Conservation (phyloP, 2,888 invertebrate genomes). For the Sarcophaga variegata region DNA sequence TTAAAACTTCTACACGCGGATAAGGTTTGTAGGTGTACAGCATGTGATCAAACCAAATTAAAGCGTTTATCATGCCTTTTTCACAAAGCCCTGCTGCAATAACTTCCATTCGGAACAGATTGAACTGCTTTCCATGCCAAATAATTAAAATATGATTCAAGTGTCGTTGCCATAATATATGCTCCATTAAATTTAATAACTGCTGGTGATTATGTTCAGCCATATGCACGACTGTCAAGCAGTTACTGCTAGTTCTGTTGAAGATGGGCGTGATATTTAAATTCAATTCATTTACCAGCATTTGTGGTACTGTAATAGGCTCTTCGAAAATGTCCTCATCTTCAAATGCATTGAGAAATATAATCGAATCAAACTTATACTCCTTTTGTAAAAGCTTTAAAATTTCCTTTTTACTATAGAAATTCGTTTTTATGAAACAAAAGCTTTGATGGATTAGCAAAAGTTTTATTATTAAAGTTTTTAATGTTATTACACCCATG, state of each 20-base stretch:
- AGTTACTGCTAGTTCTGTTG: not conserved
- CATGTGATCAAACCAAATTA: not conserved
- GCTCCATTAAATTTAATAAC: not conserved
- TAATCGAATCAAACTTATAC: slow-evolving; percentile 41
- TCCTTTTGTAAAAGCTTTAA: slow-evolving; percentile 22
- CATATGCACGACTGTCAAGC: slow-evolving; percentile 46
- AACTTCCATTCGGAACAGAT: not conserved
- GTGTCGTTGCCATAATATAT: not conserved
- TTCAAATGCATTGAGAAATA: slow-evolving; percentile 27
- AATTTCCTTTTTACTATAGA: not conserved
- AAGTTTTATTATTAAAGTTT: not conserved
- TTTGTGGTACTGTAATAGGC: not conserved
- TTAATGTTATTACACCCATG: too few relatives aligned
- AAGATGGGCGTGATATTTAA: not conserved
- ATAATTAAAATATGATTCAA: not conserved
- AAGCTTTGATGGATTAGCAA: not conserved
- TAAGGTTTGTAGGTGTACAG: not conserved
- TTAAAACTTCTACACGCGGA: not conserved
- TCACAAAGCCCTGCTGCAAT: not conserved
- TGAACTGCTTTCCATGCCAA: not conserved
- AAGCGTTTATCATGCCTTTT: not conserved
- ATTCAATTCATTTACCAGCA: slow-evolving; percentile 19
- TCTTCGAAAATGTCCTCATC: slow-evolving; percentile 2
- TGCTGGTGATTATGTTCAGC: not conserved
- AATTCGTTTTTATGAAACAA: not conserved